Conservation (phyloP, 2,113 vertebrate species). For the Lophotis ruficrista region DNA sequence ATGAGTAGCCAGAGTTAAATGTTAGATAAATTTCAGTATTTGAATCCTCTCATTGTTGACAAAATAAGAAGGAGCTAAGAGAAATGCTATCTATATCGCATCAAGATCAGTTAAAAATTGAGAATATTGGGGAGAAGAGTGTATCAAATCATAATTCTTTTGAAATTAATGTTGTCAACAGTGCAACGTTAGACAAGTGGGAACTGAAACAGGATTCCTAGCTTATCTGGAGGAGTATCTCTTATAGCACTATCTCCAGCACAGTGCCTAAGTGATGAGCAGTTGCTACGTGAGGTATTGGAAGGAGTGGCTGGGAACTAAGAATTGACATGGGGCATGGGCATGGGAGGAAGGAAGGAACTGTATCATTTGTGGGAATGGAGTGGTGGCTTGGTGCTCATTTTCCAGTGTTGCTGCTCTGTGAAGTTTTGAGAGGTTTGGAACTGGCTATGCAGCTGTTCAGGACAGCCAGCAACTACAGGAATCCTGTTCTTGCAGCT, state of each 20-base stretch:
- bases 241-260: not conserved
- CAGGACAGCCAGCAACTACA: not conserved
- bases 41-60: not conserved
- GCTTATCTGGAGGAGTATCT: not conserved
- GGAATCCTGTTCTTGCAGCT: not conserved
- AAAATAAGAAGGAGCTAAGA: not conserved
- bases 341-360: not conserved
- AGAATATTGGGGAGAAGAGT: not conserved
- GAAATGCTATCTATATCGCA: not conserved
- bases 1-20: not conserved
- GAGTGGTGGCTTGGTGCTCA: not conserved
- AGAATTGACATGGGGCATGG: not conserved
- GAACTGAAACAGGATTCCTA: not conserved
- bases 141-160: not conserved
- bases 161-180: not conserved
- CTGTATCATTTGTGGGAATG: not conserved
- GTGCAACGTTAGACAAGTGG: not conserved
- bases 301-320: not conserved
- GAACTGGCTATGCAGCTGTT: not conserved
- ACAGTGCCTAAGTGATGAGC: not conserved
- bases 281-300: not conserved
- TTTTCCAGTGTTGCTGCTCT: not conserved
- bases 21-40: not conserved
- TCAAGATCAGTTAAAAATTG: not conserved
- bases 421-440: not conserved